Base-by-base conservation (phyloP, 2,113 vertebrate species). In the Sprattus sprattus region DNA sequence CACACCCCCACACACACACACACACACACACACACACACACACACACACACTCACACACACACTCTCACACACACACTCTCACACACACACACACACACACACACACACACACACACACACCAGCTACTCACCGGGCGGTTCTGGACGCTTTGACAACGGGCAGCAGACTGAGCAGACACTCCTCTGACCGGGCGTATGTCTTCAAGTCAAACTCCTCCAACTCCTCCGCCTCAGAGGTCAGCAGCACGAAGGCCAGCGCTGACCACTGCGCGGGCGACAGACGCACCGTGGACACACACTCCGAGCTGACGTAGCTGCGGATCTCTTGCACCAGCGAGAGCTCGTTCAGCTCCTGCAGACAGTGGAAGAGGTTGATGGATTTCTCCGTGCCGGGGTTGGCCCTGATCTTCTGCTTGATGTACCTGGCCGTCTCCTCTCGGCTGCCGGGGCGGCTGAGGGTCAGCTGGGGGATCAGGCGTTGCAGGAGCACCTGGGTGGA, bases 281-380 rank as follows among this genome's bases (percentile, higher is more conserved):
- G 71, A 15, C 18, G 44, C 67, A 78, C 71, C 71, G 32, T 44
- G 28, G 25, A 60, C 13, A 64, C 45, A 22, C 78, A 84, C 18
- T 60, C 54, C 18, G 64, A 28, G 18, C 52, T 60, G 39, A 49
- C 6, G 28, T 50, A 45, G 22, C 22, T 54, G 7, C 54, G 46
- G 16, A 82, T 45, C 2, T 83, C 39, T 9, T 82, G 32, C n/a
- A 83, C 47, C 22, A 83, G 22, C 3, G 50, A 83, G 7, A 9
- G 64, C 28, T 87, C 86, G 4, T 81, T 85, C 3, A 81, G 67
- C 52, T 88, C 84, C 32, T 45, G 50, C 50, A 88, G 39, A 57
- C 87, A 88, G 67, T 87, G 71, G 49, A 87, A 46, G n/a, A 85
- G 67, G 44, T 88, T 88, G 67, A 88, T 88, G 50, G 57, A 80